Percentiles rank a stretch among this genome's conserved stretches.
phyloP scores from a whole-genome alignment of 2,888 invertebrate genomes.

The Falcaria lacertinaria region DNA sequence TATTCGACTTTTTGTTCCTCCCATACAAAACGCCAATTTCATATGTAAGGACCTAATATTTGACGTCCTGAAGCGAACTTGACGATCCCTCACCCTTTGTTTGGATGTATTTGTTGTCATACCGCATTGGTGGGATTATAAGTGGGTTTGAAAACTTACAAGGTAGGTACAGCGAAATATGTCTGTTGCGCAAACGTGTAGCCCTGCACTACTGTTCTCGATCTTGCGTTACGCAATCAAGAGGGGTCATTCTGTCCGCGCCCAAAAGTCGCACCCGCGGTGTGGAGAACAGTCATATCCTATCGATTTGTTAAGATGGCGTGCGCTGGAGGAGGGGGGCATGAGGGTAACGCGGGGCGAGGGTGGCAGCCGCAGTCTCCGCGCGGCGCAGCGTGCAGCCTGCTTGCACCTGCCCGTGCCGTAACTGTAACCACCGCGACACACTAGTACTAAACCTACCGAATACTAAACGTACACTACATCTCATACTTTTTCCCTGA shows the following conservation, averaged over 20 bases:
- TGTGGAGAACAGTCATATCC: constrained; percentile 80
- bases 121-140: too few species aligned
- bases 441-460: constrained; percentile 45
- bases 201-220: constrained; percentile 37
- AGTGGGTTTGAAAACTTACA: too few species aligned
- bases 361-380: constrained; percentile 64
- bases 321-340: constrained; percentile 54
- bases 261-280: constrained; percentile 76
- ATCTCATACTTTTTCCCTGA: constrained; percentile 6
- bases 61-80: too few species aligned
- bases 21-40: too few species aligned
- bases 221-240: constrained; percentile 60
- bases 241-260: constrained; percentile 72
- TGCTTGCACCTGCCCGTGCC: constrained; percentile 67
- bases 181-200: constrained; percentile 11
- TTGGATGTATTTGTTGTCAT: not conserved
- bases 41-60: too few species aligned
- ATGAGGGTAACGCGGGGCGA: constrained; percentile 47
- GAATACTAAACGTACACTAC: constrained; percentile 23
- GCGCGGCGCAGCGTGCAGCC: constrained; percentile 70
- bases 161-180: not conserved
- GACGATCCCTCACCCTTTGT: not conserved
- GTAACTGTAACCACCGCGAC: constrained; percentile 55
- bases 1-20: too few species aligned
- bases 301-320: constrained; percentile 82